phyloP scores from a whole-genome alignment of 2,888 invertebrate species.

The Lithophane ornitopus region DNA sequence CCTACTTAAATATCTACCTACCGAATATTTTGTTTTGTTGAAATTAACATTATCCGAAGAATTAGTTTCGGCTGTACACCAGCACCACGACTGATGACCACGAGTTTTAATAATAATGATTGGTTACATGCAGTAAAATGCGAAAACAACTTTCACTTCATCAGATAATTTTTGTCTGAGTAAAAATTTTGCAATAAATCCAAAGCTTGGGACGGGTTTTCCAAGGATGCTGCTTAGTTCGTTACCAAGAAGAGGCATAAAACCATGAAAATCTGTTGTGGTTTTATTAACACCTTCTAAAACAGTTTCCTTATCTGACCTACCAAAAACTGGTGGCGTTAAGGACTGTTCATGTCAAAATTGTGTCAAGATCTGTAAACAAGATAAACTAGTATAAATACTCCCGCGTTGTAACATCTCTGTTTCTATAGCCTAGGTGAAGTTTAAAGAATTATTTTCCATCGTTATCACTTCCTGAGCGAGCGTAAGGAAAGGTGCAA shows the following conservation, averaged over 20 bases:
- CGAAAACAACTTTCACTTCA: conserved; percentile 52
- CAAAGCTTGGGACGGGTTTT: neutral
- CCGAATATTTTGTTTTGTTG: no score
- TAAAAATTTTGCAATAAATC: conserved; percentile 7
- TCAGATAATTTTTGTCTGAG: conserved; percentile 7
- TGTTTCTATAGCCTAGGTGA: neutral
- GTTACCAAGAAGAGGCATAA: neutral
- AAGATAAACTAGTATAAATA: conserved; percentile 76
- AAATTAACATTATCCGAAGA: neutral
- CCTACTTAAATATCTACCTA: neutral
- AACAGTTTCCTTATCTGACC: conserved; percentile 55
- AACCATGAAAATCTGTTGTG: conserved; percentile 1
- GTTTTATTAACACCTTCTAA: conserved; percentile 19
- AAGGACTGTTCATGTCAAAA: conserved; percentile 81
- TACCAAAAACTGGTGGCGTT: conserved; percentile 70
- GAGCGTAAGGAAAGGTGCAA: conserved; percentile 52
- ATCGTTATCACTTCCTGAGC: conserved; percentile 44
- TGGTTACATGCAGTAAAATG: conserved; percentile 28
- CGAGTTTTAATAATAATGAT: conserved; percentile 19
- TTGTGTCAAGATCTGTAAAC: conserved; percentile 87
- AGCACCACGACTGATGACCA: conserved; percentile 25
- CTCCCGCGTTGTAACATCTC: conserved; percentile 29
- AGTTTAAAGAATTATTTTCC: conserved; percentile 22
- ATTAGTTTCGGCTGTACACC: conserved; percentile 28
- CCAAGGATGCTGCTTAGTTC: neutral